Evolutionary conservation across 2,888 invertebrate species (phyloP), one percentile per base, ranked within the genome.

Genomic region (Fissipunctia ypsillon): DNA sequence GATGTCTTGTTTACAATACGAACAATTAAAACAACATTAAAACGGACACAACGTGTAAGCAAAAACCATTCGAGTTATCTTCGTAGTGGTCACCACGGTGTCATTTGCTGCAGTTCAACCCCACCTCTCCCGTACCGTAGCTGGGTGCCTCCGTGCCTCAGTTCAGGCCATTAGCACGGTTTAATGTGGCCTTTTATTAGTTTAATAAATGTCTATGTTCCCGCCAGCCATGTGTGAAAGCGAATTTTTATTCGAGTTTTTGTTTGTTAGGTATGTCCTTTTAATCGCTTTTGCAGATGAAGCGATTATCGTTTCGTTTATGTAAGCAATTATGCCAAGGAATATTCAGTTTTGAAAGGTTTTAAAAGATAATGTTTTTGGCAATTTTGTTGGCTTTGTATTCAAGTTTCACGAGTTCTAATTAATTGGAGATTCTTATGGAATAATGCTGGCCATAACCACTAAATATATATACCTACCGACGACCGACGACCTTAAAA

Each of bases 181-280:
- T 87, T 84, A 85, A 85, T 85, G 86, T 80, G 79, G 78, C 84
- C 73, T 84, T 85, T 85, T 85, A 86, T 87, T 87, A 84, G 84
- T 86, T 86, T 74, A 84, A 87, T 84, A 85, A 86, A 87, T 87
- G 86, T 84, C 77, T 78, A 57, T 68, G 78, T 76, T 67, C 78
- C 61, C 75, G 66, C 68, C 70, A 84, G 70, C 75, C 84, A 84
- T 72, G 75, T 75, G 78, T 84, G 76, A 81, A 78, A 84, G 73
- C 69, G 69, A 82, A 73, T 78, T 86, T 84, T 84, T 76, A 78
- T 81, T 76, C 59, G 76, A 76, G 67, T 80, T 80, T 80, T 76
- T 74, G 81, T 66, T 84, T 84, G 70, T 79, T 64, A 60, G 63
- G 63, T 76, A 85, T 85, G 78, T 73, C 59, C 75, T 78, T 82